These are phyloP conservation scores for Malachius bipustulatus DNA, from an alignment of 2,888 invertebrate genomes.

Conservation along the genomic window DNA sequence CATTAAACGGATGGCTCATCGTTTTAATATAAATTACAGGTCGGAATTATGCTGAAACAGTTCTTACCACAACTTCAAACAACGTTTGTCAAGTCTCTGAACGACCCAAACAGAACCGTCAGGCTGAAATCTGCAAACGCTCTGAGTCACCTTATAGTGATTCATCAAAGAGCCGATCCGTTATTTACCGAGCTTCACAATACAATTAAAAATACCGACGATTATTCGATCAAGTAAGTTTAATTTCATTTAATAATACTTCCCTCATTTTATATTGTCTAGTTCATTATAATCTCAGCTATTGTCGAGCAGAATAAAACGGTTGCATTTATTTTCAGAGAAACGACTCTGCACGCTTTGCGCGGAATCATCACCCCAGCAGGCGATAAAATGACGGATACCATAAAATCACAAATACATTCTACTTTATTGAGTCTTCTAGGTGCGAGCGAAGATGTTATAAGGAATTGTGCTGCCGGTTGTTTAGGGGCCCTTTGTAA, in stretches of 20 bases:
- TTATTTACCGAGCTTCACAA: slow-evolving; percentile 88
- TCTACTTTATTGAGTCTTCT: slow-evolving; percentile 55
- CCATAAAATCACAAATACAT: slow-evolving; percentile 61
- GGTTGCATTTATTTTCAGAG: slow-evolving; percentile 45
- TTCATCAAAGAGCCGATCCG: slow-evolving; percentile 89
- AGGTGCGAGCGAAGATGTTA: slow-evolving; percentile 66
- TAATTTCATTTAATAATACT: slow-evolving; percentile 7
- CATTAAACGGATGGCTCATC: background rate
- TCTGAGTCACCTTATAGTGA: slow-evolving; percentile 74
- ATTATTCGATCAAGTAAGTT: slow-evolving; percentile 51
- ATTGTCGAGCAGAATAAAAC: too few species aligned
- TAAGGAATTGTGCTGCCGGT: slow-evolving; percentile 73
- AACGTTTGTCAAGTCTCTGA: slow-evolving; percentile 90
- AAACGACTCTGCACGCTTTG: slow-evolving; percentile 87
- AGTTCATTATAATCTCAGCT: too few species aligned
- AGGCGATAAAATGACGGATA: slow-evolving; percentile 80
- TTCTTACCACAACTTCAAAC: slow-evolving; percentile 98
- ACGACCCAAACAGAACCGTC: slow-evolving; percentile 79
- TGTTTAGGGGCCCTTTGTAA: slow-evolving; percentile 78
- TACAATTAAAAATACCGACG: slow-evolving; percentile 73
- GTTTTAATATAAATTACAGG: slow-evolving; percentile 41
- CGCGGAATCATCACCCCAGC: slow-evolving; percentile 74
- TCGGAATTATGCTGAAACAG: slow-evolving; percentile 89
- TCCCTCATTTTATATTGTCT: slow-evolving; percentile 3
- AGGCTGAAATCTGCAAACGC: slow-evolving; percentile 83